Evolutionary conservation across 64 coral and sea anemone species (phyloP), one percentile per base, ranked within the genome.

Genomic region (Montipora sp.): DNA sequence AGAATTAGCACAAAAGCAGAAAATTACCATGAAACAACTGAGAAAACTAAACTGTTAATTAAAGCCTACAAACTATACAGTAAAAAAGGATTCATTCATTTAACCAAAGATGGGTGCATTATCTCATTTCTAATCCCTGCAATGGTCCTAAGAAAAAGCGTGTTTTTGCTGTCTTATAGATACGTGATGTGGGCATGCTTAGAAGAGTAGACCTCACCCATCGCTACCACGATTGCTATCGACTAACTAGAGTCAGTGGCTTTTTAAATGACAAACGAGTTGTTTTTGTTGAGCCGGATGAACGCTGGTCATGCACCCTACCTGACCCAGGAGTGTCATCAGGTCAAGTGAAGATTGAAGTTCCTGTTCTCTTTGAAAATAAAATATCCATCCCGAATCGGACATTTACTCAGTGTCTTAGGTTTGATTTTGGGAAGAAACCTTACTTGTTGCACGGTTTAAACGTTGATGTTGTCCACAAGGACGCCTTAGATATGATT

Each of bases 341-440:
- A n/a, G 75, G 80, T 66, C 48, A 58, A 74, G 47, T 89, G 49
- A 78, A 83, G 75, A 86, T 94, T 18, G 77, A 89, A 9, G 44
- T 94, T 4, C 67, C 48, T 1, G 78, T 94, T 55, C 51, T 53
- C 36, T 94, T 94, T 27, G 70, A 94, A 89, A 94, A 77, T 59
- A 59, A 9, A 59, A 77, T 59, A 21, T 83, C 47, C 10, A 18
- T 18, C 15, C 3, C 60, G 66, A 80, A 86, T 87, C 73, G 73
- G 16, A 92, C 81, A 20, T 96, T 96, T 94, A 58, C 75, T 12
- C 95, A 96, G 77, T 73, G 92, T 59, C 19, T 96, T 48, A 24
- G 90, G 81, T 94, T 96, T 19, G 92, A 96, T 66, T 96, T 96
- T 88, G 92, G 88, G 19, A 86, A 53, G 36, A 73, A 91, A 50